phyloP scores from a whole-genome alignment of 2,797 vertebrate species.

The Phylloscopus collybita region DNA sequence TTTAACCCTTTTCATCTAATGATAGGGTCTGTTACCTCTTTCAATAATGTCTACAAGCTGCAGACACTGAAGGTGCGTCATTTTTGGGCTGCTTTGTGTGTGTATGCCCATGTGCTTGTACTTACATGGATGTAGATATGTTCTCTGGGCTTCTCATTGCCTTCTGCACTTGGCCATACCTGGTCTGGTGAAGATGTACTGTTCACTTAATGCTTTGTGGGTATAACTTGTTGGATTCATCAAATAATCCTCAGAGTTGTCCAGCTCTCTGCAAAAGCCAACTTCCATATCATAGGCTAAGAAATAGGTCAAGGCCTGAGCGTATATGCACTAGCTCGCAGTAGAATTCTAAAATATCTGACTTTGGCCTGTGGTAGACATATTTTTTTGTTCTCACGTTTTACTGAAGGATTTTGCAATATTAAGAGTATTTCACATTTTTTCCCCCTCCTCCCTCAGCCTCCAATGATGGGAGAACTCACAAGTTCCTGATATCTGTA shows the following conservation, averaged over 20 bases:
- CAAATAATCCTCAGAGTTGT: background rate
- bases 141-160: background rate
- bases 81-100: accelerated
- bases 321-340: background rate
- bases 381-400: background rate
- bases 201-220: background rate
- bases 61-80: background rate
- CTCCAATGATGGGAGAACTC: background rate
- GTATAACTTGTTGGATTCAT: background rate
- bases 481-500: background rate
- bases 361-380: accelerated
- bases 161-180: background rate
- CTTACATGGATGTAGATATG: background rate
- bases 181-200: background rate
- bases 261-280: background rate
- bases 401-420: background rate
- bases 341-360: background rate
- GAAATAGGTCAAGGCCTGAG: background rate
- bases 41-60: background rate
- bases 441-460: accelerated
- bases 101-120: background rate
- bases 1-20: background rate
- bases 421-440: background rate
- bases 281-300: background rate
- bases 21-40: background rate